These are phyloP conservation scores for Lutjanus campechanus DNA, from an alignment of 2,797 vertebrate species.

Conservation along the genomic window DNA sequence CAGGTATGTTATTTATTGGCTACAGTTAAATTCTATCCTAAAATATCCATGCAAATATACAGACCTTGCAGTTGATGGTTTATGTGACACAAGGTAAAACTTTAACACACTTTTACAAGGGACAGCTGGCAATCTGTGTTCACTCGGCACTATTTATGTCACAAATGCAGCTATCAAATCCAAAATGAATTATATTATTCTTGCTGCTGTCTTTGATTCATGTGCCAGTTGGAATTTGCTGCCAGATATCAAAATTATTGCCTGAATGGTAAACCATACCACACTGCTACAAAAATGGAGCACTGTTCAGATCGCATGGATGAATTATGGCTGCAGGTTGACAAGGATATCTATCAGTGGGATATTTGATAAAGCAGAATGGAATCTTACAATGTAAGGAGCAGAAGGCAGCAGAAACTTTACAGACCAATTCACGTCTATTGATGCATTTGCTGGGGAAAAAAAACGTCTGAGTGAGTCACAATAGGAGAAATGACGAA, in stretches of 20 bases:
- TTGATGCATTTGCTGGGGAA: constrained; percentile 28
- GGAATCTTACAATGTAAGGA: constrained; percentile 24
- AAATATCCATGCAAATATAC: constrained; percentile 29
- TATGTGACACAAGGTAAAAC: constrained; percentile 37
- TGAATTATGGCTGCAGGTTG: constrained; percentile 62
- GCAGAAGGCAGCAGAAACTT: constrained; percentile 32
- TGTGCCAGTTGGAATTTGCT: constrained; percentile 60
- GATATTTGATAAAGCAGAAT: constrained; percentile 60
- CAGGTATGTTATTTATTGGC: not conserved
- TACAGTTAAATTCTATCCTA: not conserved
- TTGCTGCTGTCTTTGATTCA: constrained; percentile 55
- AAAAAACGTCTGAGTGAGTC: constrained; percentile 17
- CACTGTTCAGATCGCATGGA: constrained; percentile 42
- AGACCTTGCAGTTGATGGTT: constrained; percentile 19
- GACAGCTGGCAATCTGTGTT: constrained; percentile 48
- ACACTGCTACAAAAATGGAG: constrained; percentile 40
- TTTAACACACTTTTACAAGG: constrained; percentile 33
- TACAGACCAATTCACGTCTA: constrained; percentile 30
- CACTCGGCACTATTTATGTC: constrained; percentile 52
- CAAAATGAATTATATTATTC: constrained; percentile 51
- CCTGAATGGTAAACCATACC: constrained; percentile 47
- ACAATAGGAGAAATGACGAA: constrained; percentile 35
- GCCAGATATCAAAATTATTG: constrained; percentile 64
- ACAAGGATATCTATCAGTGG: constrained; percentile 63
- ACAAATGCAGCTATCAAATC: constrained; percentile 53